Evolutionary conservation across 1,140 invertebrate species (phyloP).

Genomic region (Pseudomyrmex concolor): DNA sequence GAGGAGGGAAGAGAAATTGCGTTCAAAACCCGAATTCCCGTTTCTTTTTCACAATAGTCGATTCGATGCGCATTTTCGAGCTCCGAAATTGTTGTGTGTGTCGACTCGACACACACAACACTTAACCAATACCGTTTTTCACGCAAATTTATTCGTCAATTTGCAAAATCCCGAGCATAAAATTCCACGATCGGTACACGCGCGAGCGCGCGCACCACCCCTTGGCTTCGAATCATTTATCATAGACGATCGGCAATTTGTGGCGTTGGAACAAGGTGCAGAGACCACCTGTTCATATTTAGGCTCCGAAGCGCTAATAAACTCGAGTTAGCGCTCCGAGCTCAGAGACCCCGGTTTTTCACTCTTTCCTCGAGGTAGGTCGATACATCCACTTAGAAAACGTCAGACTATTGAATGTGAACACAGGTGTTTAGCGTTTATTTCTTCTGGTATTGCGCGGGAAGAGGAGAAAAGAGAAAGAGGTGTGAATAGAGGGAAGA

Average conservation of each 20-base stretch:
- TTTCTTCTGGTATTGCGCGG: not conserved
- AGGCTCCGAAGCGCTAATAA: slow-evolving; percentile 58
- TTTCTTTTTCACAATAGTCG: not conserved
- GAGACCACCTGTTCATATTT: slow-evolving; percentile 67
- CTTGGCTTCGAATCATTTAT: slow-evolving; percentile 37
- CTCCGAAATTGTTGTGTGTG: not conserved
- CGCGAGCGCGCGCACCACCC: not conserved
- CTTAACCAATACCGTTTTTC: no score
- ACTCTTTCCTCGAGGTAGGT: slow-evolving; percentile 43
- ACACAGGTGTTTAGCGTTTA: slow-evolving; percentile 66
- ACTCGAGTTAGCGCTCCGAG: slow-evolving; percentile 44
- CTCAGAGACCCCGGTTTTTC: slow-evolving; percentile 18
- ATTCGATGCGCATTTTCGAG: not conserved
- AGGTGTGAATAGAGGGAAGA: slow-evolving; percentile 22
- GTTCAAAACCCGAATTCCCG: no score
- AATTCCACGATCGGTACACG: not conserved
- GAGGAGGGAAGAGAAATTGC: not conserved
- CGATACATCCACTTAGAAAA: slow-evolving; percentile 57
- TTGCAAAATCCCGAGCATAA: not conserved
- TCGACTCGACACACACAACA: no score
- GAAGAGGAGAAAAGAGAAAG: slow-evolving; percentile 9
- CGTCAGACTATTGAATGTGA: slow-evolving; percentile 23
- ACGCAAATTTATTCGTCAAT: not conserved
- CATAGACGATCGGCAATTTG: slow-evolving; percentile 45
- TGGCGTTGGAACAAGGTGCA: slow-evolving; percentile 30